Percentiles rank a stretch among this genome's conserved stretches.
Conservation (phyloP, 2,888 invertebrate species). For the Phyllotreta cruciferae region DNA sequence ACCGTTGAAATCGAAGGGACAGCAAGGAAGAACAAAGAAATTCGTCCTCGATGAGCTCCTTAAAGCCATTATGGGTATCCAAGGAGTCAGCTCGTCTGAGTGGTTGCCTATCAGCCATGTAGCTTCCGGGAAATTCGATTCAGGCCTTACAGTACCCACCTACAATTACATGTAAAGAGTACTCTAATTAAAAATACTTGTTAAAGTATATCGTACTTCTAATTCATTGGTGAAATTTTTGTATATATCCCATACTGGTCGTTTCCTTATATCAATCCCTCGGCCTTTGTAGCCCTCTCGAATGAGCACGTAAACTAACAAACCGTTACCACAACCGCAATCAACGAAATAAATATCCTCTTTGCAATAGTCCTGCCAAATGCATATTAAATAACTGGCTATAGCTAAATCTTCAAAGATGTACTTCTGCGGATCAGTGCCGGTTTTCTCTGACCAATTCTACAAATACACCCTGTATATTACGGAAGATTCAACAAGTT, state of each 20-base stretch:
- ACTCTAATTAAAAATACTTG: background rate
- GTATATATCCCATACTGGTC: constrained; percentile 90
- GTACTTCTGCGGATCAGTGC: constrained; percentile 92
- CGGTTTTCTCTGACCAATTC: constrained; percentile 91
- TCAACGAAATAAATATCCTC: constrained; percentile 76
- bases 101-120: constrained; percentile 99
- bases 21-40: constrained; percentile 94
- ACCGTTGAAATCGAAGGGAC: constrained; percentile 89
- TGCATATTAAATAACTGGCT: constrained; percentile 80
- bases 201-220: constrained; percentile 61
- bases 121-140: constrained; percentile 71
- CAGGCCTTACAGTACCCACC: constrained; percentile 71
- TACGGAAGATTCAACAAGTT: background rate
- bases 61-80: constrained; percentile 94
- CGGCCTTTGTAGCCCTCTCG: constrained; percentile 83
- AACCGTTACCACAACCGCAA: constrained; percentile 97
- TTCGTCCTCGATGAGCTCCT: constrained; percentile 75
- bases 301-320: constrained; percentile 84
- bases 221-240: constrained; percentile 67
- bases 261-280: constrained; percentile 83
- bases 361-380: constrained; percentile 68
- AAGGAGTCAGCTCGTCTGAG: constrained; percentile 98
- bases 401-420: constrained; percentile 97
- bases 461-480: constrained; percentile 56
- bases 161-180: constrained; percentile 50